These are phyloP conservation scores for Rotaria sp. DNA, from an alignment of 2,888 invertebrate genomes.

Conservation along the genomic window DNA sequence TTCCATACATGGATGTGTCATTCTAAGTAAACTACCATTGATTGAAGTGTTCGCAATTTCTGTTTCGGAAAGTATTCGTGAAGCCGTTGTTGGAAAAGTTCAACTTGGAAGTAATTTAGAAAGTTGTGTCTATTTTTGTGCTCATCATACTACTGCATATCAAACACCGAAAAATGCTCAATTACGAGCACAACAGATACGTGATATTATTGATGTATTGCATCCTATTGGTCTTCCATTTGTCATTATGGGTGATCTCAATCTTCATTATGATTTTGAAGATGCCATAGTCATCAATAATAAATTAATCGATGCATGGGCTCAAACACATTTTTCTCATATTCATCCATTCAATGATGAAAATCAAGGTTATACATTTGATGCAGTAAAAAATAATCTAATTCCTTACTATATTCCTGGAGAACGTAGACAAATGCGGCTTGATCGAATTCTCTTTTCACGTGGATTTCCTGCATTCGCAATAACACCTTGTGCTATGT, in stretches of 20 bases:
- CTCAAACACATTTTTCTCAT: not conserved
- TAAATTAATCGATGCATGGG: not conserved
- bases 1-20: not conserved
- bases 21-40: not conserved
- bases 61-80: not conserved
- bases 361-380: not conserved
- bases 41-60: not conserved
- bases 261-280: not conserved
- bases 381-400: not conserved
- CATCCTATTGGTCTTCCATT: not conserved
- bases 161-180: not conserved
- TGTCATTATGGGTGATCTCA: not conserved
- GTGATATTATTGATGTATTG: not conserved
- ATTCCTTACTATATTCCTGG: constrained; percentile 14
- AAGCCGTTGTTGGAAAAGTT: not conserved
- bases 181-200: not conserved
- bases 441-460: not conserved
- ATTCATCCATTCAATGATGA: not conserved
- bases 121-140: not conserved
- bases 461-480: not conserved
- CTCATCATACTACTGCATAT: not conserved
- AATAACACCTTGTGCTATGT: not conserved
- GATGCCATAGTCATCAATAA: not conserved
- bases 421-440: not conserved
- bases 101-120: not conserved